phyloP scores from a whole-genome alignment of 1,140 invertebrate genomes.

The Littorina saxatilis region DNA sequence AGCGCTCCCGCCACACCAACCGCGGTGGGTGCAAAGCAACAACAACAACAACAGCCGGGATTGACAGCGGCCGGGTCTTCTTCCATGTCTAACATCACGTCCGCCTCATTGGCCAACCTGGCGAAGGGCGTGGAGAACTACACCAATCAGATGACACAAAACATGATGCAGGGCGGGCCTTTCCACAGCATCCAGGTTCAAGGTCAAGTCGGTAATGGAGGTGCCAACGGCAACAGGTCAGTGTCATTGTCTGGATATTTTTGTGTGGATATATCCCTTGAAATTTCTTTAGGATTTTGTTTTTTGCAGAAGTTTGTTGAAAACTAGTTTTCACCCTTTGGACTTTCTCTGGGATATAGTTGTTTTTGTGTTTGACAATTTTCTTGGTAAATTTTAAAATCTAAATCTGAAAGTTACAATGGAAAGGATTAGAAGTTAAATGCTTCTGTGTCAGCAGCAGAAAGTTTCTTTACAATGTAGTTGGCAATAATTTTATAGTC shows the following conservation, averaged over 20 bases:
- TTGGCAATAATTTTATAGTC: no score
- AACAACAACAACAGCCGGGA: conserved; percentile 49
- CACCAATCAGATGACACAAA: conserved; percentile 74
- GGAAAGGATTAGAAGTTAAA: no score
- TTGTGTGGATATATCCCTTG: neutral
- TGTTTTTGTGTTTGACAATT: neutral
- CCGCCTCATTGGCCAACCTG: conserved; percentile 73
- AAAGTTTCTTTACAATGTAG: no score
- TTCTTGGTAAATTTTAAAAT: neutral
- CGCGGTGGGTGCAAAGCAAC: conserved; percentile 37
- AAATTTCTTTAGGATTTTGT: neutral
- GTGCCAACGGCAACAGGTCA: conserved; percentile 43
- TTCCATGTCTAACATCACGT: conserved; percentile 74
- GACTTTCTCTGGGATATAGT: no score
- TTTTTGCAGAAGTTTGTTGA: neutral
- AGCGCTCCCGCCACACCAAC: conserved; percentile 49
- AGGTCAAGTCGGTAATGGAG: conserved; percentile 52
- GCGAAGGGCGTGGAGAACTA: conserved; percentile 75
- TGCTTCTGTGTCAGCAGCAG: no score
- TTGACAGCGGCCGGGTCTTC: conserved; percentile 40
- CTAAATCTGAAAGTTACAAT: no score
- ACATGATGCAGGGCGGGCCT: conserved; percentile 75
- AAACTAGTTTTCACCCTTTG: no score
- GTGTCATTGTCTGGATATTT: no score
- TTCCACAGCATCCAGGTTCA: conserved; percentile 75